A percentile compares a stretch with the other conserved stretches of the same genome.
Conservation (phyloP, 2,797 vertebrate genomes). For the Phrynocephalus vlangalii region DNA sequence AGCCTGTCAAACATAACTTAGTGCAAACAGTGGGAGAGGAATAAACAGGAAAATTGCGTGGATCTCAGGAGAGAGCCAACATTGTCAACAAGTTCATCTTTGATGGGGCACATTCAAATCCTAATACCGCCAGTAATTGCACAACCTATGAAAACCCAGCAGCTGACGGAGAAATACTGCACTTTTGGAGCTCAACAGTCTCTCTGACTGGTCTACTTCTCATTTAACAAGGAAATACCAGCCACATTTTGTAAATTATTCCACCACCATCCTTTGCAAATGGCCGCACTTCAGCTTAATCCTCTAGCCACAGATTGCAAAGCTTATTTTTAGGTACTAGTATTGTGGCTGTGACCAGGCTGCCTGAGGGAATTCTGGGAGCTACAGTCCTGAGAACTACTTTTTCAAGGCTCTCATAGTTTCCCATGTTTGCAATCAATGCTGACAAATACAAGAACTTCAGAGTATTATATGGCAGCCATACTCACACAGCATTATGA, state of each 20-base stretch:
- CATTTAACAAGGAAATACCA: neutral
- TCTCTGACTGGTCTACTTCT: neutral
- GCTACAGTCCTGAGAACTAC: too few species aligned
- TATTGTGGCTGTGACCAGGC: too few species aligned
- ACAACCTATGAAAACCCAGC: neutral
- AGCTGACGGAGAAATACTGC: neutral
- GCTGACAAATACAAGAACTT: neutral
- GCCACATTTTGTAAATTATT: neutral
- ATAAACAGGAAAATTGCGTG: neutral
- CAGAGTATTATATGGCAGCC: neutral
- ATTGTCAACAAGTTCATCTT: neutral
- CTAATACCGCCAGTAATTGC: neutral
- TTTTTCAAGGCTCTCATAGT: neutral
- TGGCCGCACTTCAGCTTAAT: neutral
- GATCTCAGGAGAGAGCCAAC: neutral
- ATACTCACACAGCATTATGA: neutral
- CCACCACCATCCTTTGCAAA: neutral
- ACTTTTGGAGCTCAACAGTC: neutral
- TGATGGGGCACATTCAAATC: neutral
- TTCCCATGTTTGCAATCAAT: neutral
- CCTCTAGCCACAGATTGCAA: too few species aligned
- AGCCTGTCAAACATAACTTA: constrained; percentile 11
- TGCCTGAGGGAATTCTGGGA: too few species aligned
- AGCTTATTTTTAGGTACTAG: too few species aligned
- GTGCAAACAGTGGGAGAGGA: constrained; percentile 20